These are phyloP conservation scores for Ectemnius lituratus DNA, from an alignment of 2,888 invertebrate species.

Conservation along the genomic window DNA sequence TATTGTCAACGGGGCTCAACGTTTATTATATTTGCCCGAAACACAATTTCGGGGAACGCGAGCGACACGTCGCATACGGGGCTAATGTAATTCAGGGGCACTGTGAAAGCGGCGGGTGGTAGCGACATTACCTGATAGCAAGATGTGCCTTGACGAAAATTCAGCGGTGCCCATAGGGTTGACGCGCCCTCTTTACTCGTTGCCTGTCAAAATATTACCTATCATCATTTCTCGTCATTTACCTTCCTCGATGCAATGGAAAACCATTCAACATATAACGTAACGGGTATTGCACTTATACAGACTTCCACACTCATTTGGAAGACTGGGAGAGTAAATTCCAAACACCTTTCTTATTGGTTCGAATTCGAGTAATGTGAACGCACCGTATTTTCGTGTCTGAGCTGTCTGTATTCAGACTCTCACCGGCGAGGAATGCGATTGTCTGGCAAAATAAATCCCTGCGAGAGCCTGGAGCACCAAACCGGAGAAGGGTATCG, in stretches of 20 bases:
- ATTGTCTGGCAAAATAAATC: conserved; percentile 27
- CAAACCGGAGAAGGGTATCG: neutral
- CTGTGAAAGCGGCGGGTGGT: neutral
- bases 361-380: too few relatives aligned
- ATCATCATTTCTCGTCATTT: too few relatives aligned
- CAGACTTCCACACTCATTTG: too few relatives aligned
- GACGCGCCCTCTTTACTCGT: conserved; percentile 25
- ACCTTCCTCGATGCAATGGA: too few relatives aligned
- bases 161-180: conserved; percentile 13
- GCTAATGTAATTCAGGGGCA: conserved; percentile 44
- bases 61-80: conserved; percentile 14
- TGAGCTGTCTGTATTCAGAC: neutral
- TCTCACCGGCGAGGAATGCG: neutral
- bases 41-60: conserved; percentile 7
- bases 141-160: conserved; percentile 36
- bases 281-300: too few relatives aligned
- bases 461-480: conserved; percentile 12
- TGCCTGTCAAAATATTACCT: too few relatives aligned
- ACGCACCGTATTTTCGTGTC: too few relatives aligned
- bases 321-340: too few relatives aligned
- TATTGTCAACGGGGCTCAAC: conserved; percentile 34
- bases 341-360: neutral
- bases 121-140: conserved; percentile 9
- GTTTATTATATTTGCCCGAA: conserved; percentile 51
- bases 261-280: too few relatives aligned